Evolutionary conservation across 2,888 invertebrate genomes (phyloP).

Genomic region (Atethmia centrago): DNA sequence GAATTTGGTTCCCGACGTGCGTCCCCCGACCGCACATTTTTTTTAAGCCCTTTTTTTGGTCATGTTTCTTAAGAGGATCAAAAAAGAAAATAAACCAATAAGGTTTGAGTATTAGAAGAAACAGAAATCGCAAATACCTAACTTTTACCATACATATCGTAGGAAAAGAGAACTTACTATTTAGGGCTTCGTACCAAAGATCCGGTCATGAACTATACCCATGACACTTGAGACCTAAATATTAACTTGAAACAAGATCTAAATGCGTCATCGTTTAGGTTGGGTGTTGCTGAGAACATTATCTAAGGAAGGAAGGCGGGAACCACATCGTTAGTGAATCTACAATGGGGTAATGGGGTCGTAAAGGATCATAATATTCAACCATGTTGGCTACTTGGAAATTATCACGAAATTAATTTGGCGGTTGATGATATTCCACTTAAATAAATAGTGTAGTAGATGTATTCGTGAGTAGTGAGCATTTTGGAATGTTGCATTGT

Average conservation of each 20-base stretch:
- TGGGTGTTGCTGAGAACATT: constrained; percentile 46
- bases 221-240: constrained; percentile 9
- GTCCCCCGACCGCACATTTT: too few relatives aligned
- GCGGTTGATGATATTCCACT: constrained; percentile 14
- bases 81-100: too few relatives aligned
- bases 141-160: too few relatives aligned
- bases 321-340: constrained; percentile 58
- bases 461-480: not conserved
- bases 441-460: constrained; percentile 32
- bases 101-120: too few relatives aligned
- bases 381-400: constrained; percentile 51
- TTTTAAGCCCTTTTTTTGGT: too few relatives aligned
- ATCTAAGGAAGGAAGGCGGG: constrained; percentile 59
- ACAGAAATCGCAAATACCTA: too few relatives aligned
- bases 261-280: constrained; percentile 43
- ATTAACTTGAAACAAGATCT: constrained; percentile 30
- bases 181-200: too few relatives aligned
- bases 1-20: too few relatives aligned
- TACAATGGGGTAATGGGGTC: constrained; percentile 54
- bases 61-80: too few relatives aligned
- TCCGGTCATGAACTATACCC: not conserved
- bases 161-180: too few relatives aligned
- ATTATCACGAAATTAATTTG: constrained; percentile 58
- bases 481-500: not conserved
- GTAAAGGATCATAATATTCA: constrained; percentile 58